Evolutionary conservation across 1,140 invertebrate species (phyloP).

Genomic region (Caerostris extrusa): DNA sequence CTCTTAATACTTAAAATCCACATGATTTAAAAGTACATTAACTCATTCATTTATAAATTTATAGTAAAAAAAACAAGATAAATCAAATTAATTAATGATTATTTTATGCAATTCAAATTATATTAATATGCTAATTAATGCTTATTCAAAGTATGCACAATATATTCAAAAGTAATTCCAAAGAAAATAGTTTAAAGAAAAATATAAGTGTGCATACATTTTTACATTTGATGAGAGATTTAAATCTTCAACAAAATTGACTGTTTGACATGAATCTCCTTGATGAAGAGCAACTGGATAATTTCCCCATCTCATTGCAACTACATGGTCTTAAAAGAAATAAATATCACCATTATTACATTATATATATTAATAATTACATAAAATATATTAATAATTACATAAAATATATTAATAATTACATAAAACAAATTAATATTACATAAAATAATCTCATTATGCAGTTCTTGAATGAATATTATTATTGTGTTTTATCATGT

Average conservation of each 20-base stretch:
- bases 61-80: background rate
- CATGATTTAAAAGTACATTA: no score
- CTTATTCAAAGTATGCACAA: background rate
- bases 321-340: conserved; percentile 66
- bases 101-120: background rate
- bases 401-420: no score
- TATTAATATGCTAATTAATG: background rate
- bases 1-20: no score
- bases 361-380: no score
- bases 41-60: no score
- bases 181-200: background rate
- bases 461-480: no score
- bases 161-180: background rate
- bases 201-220: conserved; percentile 44
- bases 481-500: no score
- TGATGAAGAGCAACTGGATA: conserved; percentile 66
- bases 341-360: background rate
- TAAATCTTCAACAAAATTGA: conserved; percentile 54
- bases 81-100: background rate
- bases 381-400: no score
- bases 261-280: background rate
- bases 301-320: conserved; percentile 73
- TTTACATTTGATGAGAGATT: conserved; percentile 54
- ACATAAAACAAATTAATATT: no score
- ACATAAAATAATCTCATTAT: no score